Evolutionary conservation across 2,113 vertebrate genomes (phyloP), one percentile per base, ranked within the genome.

Genomic region (Thinocorus orbignyianus): DNA sequence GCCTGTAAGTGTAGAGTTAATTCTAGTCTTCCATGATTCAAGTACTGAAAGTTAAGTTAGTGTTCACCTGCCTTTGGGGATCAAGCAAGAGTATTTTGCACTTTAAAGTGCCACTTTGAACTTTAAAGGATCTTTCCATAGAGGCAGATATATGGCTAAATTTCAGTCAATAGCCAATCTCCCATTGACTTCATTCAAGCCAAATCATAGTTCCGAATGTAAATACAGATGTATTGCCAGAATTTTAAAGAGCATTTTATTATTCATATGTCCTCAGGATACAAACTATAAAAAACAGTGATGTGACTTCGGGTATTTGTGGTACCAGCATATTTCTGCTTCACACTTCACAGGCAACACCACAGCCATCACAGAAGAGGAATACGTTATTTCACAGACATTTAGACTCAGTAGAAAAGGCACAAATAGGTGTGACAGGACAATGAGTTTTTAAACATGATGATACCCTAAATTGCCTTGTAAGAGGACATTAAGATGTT

Each of bases 371-470:
- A 81, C 28, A 70, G 60, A 85, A 58, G 44, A 33, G 13, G 57
- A 82, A 91, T 51, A 60, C 35, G 35, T 85, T 85, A 76, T 85
- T 89, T 87, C n/a, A 72, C 15, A 28, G 44, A 72, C 49, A 65
- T 52, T 65, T 87, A 86, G 39, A 82, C 28, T 91, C 52, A 24
- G 46, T 57, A 83, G 55, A 74, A 96, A 94, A 97, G 28, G 91
- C 89, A 96, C 35, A 84, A 95, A 44, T 15, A 93, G 76, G 81
- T 94, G 86, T 85, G 79, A 96, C 76, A 96, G 94, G 92, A 96
- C 82, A 96, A 91, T 65, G 72, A 93, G 68, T 92, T 98, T 97
- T 96, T 68, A 95, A 78, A 95, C 57, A 70, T 92, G 62, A 66
- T 82, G 95, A 71, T 88, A 80, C 55, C 97, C 65, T 1, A 90